Base-by-base conservation (phyloP, 2,113 vertebrate genomes). In the Xiphophorus hellerii region DNA sequence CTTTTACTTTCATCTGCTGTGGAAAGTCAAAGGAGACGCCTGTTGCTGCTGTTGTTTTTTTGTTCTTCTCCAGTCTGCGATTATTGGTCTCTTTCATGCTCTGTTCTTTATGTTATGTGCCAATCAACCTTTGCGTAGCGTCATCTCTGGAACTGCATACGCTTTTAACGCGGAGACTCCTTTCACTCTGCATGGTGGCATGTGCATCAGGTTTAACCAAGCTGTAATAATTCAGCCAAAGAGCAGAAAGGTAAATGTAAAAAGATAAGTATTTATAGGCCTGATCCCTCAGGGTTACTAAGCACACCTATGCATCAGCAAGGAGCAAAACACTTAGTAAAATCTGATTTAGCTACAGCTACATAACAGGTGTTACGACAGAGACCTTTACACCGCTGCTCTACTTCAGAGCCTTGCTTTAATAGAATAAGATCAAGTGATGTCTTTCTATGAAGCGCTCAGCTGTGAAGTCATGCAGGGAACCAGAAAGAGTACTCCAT, bases 361-460 rank as follows among this genome's bases (percentile, higher is more conserved):
- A 14, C 66, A 27, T 33, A 68, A 78, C 37, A 71, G 37, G 48
- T 30, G n/a, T 54, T 17, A 31, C 65, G n/a, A 54, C 63, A 35
- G 61, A 67, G 28, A 69, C 27, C 27, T 70, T 3, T 10, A 9
- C 58, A 20, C 14, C 37, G 15, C 37, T 33, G 7, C 28, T 3
- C 62, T 69, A 62, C 62, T 48, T 58, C 3, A 70, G 60, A 74
- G 33, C 44, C 58, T 28, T 3, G 58, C 33, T 66, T 37, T 66
- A 14, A 66, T 37, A 37, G 20, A 66, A 66, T 20, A 66, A 39
- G 33, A 66, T 22, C 64, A 39, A 39, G 35, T 27, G 64, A 37
- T 14, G 33, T 8, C 5, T 35, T 39, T n/a, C 39, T 30, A 39
- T 39, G 28, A 77, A 71, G 31, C 60, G 65, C 7, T 74, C 64